Evolutionary conservation across 2,888 invertebrate genomes (phyloP).

Genomic region (Ormia ochracea): DNA sequence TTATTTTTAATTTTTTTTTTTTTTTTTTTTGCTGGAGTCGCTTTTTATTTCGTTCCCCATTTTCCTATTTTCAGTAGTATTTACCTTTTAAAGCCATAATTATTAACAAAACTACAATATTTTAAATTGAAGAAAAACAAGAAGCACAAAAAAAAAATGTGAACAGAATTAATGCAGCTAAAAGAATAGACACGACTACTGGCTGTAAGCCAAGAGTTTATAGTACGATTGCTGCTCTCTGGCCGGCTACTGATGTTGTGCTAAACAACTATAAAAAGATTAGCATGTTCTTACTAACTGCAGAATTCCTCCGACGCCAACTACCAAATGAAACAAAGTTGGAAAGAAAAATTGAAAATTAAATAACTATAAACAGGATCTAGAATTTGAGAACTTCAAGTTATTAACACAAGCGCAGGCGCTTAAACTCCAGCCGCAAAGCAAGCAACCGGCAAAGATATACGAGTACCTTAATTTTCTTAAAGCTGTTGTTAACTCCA

Average conservation of each 20-base stretch:
- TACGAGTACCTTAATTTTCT: constrained; percentile 20
- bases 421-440: constrained; percentile 24
- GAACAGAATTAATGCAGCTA: neutral
- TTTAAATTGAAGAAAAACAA: constrained; percentile 40
- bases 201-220: neutral
- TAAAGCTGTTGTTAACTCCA: constrained; percentile 13
- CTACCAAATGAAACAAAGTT: constrained; percentile 31
- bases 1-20: too few relatives aligned
- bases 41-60: neutral
- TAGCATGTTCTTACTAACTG: constrained; percentile 28
- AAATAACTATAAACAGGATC: constrained; percentile 60
- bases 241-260: constrained; percentile 37
- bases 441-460: neutral
- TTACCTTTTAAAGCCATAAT: constrained; percentile 60
- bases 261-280: constrained; percentile 47
- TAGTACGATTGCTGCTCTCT: neutral
- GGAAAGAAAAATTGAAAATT: constrained; percentile 55
- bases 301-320: constrained; percentile 15
- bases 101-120: constrained; percentile 57
- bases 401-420: constrained; percentile 58
- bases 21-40: neutral
- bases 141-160: neutral
- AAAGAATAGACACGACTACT: constrained; percentile 1
- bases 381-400: constrained; percentile 39
- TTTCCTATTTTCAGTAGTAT: constrained; percentile 51